These are phyloP conservation scores for Rhynchonycteris naso DNA, from an alignment of 2,797 vertebrate species.

Conservation along the genomic window DNA sequence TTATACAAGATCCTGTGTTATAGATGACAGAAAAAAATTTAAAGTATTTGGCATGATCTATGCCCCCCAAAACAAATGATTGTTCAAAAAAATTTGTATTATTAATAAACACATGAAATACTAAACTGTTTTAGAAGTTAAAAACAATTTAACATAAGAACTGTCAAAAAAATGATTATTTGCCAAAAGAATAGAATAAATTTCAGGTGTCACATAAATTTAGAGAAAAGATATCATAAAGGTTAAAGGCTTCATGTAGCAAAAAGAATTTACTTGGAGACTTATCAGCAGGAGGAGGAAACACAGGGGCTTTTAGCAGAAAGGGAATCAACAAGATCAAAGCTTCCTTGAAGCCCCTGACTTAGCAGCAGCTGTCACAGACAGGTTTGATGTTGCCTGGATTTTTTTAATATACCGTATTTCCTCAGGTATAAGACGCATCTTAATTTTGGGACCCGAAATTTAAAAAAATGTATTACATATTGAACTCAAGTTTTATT, in stretches of 20 bases:
- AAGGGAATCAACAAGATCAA: neutral
- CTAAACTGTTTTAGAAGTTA: neutral
- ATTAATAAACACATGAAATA: neutral
- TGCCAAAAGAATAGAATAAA: neutral
- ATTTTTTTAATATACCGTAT: neutral
- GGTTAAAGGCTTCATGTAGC: neutral
- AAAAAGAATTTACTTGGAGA: neutral
- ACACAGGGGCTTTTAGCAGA: neutral
- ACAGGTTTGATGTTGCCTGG: neutral
- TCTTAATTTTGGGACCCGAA: too few species aligned
- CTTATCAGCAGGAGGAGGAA: neutral
- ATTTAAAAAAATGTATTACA: too few species aligned
- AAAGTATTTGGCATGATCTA: neutral
- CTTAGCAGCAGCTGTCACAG: constrained; percentile 52
- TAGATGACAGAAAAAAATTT: neutral
- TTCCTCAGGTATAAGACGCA: too few species aligned
- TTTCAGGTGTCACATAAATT: neutral
- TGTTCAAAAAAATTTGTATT: constrained; percentile 27
- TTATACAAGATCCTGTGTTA: neutral
- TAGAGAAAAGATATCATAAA: neutral
- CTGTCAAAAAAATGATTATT: constrained; percentile 16
- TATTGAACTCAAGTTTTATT: too few species aligned
- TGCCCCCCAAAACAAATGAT: neutral
- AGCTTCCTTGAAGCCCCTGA: neutral
- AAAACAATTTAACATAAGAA: constrained; percentile 27